Evolutionary conservation across 2,888 invertebrate genomes (phyloP).

Genomic region (Brachyptera risi): DNA sequence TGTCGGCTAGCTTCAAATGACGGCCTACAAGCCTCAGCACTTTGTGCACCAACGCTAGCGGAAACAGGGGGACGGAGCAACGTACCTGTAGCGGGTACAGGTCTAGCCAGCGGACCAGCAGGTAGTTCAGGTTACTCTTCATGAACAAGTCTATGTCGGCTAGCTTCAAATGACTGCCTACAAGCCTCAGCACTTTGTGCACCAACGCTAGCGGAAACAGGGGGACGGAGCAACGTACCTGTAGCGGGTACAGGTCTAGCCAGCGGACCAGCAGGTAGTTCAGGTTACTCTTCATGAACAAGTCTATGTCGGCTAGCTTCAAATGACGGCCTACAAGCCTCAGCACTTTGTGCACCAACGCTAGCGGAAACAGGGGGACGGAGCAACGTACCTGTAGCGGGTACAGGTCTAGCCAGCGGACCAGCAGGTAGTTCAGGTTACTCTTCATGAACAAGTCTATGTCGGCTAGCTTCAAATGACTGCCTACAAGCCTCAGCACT

Average conservation of each 20-base stretch:
- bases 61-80: too few species aligned
- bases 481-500: constrained; percentile 46
- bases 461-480: constrained; percentile 37
- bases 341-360: constrained; percentile 51
- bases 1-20: constrained; percentile 38
- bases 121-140: constrained; percentile 47
- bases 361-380: too few species aligned
- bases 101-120: constrained; percentile 51
- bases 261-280: constrained; percentile 50
- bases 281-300: constrained; percentile 46
- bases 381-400: constrained; percentile 47
- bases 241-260: constrained; percentile 45
- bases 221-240: constrained; percentile 47
- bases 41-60: too few species aligned
- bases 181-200: constrained; percentile 48
- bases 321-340: constrained; percentile 41
- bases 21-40: constrained; percentile 46
- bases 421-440: constrained; percentile 50
- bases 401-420: constrained; percentile 49
- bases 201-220: too few species aligned
- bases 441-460: constrained; percentile 41
- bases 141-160: constrained; percentile 40
- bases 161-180: constrained; percentile 39
- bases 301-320: constrained; percentile 38
- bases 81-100: constrained; percentile 45